Base-by-base conservation (phyloP, 2,888 invertebrate genomes). In the Drosophila kambysellisi region DNA sequence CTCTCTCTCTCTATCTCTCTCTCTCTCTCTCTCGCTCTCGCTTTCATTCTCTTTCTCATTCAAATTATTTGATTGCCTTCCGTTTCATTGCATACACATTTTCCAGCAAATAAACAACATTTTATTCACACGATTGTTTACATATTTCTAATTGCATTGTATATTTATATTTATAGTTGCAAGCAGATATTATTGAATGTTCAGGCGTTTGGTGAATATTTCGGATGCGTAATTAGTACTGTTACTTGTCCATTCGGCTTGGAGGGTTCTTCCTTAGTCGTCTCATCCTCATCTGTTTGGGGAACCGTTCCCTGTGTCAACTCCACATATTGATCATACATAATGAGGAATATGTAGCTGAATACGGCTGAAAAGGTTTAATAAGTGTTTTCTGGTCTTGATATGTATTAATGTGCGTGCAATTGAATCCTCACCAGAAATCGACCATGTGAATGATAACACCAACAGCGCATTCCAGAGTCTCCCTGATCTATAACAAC, bases 321-420 rank as follows among this genome's bases (percentile, higher is more conserved):
- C 25, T 67, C 37, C 35, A 67, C 57, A 37, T 67, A 67, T 15
- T 51, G 48, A 30, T 46, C 35, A 43, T 67, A 68, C 50, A 68
- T 51, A n/a, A 57, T 37, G 35, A 25, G 32, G 11, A 68, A 25
- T 15, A 56, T 20, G 25, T 41, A 56, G 20, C 30, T 32, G n/a
- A 67, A 29, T 8, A 8, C 37, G 33, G 7, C 67, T 67, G n/a
- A 6, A 37, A 3, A 0, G 17, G 5, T 32, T 25, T 1, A 64
- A 25, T 17, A 17, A 6, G 20, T 30, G n/a, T 11, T 41, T 30
- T 43, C 8, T 8, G 12, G 25, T 15, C 4, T 35, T 39, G 1
- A 35, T 12, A 6, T 8, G 30, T 12, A 6, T 25, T 46, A 25
- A 46, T 25, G 8, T 46, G 25, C 8, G 4, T 4, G 4, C 9